A percentile compares a stretch with the other conserved stretches of the same genome.
Conservation (phyloP, 1,140 invertebrate species). For the Drosophila varians region DNA sequence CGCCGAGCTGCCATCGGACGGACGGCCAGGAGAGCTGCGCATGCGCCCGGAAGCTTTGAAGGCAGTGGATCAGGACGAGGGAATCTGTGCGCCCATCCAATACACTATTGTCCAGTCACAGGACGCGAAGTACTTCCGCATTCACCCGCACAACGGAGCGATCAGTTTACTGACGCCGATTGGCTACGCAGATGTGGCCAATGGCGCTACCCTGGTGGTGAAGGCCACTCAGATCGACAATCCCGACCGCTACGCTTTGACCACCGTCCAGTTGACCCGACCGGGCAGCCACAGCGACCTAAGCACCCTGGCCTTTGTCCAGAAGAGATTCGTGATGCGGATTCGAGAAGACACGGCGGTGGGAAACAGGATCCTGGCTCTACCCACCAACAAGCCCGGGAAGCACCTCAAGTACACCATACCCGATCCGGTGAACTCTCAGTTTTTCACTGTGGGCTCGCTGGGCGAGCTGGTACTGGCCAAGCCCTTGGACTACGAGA, state of each 20-base stretch:
- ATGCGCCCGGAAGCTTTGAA: conserved; percentile 86
- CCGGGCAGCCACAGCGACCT: conserved; percentile 83
- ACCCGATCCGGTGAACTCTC: conserved; percentile 72
- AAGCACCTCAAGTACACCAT: conserved; percentile 84
- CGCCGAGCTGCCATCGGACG: conserved; percentile 86
- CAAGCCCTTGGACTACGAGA: conserved; percentile 92
- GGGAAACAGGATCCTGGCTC: conserved; percentile 88
- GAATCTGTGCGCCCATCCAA: conserved; percentile 88
- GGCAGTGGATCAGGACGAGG: conserved; percentile 89
- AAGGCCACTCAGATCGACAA: conserved; percentile 95
- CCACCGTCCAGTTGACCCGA: conserved; percentile 88
- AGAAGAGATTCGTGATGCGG: conserved; percentile 88
- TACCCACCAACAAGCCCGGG: conserved; percentile 86
- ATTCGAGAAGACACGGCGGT: conserved; percentile 90
- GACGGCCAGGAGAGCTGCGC: conserved; percentile 79
- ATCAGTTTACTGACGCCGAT: conserved; percentile 86
- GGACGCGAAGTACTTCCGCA: conserved; percentile 82
- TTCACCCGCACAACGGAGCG: conserved; percentile 87
- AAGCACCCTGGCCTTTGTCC: conserved; percentile 87
- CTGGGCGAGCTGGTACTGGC: conserved; percentile 92
- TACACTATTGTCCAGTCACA: conserved; percentile 86
- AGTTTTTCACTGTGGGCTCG: conserved; percentile 87
- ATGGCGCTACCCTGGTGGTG: conserved; percentile 89
- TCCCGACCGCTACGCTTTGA: conserved; percentile 92
- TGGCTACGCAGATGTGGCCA: conserved; percentile 86